Evolutionary conservation across 2,888 invertebrate species (phyloP).

Genomic region (Stenoptilia bipunctidactyla): DNA sequence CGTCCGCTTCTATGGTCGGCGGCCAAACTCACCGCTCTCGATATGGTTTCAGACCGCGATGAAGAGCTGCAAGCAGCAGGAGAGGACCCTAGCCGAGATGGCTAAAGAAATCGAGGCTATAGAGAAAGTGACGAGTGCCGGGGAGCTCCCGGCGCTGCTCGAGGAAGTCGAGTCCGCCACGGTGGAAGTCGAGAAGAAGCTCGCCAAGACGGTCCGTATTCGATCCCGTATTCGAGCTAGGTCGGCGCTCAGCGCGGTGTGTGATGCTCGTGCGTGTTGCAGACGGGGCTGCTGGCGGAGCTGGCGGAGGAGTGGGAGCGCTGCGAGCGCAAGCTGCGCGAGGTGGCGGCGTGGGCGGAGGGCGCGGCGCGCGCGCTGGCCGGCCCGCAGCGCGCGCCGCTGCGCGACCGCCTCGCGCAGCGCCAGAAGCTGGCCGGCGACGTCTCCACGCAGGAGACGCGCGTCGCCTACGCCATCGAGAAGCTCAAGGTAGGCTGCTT

Average conservation of each 20-base stretch:
- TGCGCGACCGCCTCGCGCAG: slow-evolving; percentile 87
- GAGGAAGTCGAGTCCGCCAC: slow-evolving; percentile 90
- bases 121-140: slow-evolving; percentile 85
- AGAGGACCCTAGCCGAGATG: slow-evolving; percentile 92
- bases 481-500: slow-evolving; percentile 83
- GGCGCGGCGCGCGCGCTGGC: slow-evolving; percentile 84
- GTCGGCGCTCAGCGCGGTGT: too few species aligned
- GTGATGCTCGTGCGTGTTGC: slow-evolving; percentile 26
- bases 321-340: slow-evolving; percentile 93
- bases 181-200: slow-evolving; percentile 84
- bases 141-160: slow-evolving; percentile 87
- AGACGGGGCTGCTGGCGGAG: slow-evolving; percentile 91
- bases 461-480: slow-evolving; percentile 89
- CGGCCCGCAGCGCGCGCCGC: slow-evolving; percentile 84
- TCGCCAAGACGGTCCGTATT: slow-evolving; percentile 82
- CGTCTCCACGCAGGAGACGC: slow-evolving; percentile 89
- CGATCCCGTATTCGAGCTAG: too few species aligned
- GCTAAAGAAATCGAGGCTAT: slow-evolving; percentile 89
- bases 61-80: slow-evolving; percentile 89
- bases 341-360: slow-evolving; percentile 90
- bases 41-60: slow-evolving; percentile 80
- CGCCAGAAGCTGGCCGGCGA: slow-evolving; percentile 90
- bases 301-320: slow-evolving; percentile 96
- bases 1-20: neutral
- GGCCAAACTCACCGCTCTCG: neutral